Conservation (phyloP, 2,797 vertebrate genomes). For the Danio tinwini region DNA sequence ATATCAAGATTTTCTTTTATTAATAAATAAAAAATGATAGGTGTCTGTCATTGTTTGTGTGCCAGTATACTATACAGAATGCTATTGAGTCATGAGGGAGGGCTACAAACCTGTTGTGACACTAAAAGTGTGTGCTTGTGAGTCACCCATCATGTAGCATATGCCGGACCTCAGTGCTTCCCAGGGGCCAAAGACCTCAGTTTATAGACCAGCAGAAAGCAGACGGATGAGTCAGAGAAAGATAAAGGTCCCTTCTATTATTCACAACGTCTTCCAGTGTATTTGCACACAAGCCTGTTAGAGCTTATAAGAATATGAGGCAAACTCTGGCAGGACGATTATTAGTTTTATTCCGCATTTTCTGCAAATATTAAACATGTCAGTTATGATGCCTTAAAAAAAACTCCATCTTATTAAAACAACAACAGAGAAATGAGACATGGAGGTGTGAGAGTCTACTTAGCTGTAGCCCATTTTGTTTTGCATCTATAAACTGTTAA, state of each 20-base stretch:
- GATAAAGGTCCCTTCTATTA: slow-evolving; percentile 56
- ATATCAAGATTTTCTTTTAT: background rate
- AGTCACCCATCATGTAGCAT: slow-evolving; percentile 55
- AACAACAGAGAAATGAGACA: background rate
- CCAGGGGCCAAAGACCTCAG: slow-evolving; percentile 62
- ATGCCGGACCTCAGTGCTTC: slow-evolving; percentile 46
- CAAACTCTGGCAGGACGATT: slow-evolving; percentile 5
- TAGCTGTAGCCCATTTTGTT: slow-evolving; percentile 40
- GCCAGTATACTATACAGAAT: background rate
- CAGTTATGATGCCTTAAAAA: slow-evolving; percentile 1
- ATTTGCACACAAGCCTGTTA: slow-evolving; percentile 10
- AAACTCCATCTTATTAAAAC: slow-evolving; percentile 29
- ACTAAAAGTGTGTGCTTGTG: slow-evolving; percentile 7
- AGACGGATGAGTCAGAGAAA: slow-evolving; percentile 65
- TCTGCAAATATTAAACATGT: slow-evolving; percentile 49
- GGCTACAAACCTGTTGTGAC: slow-evolving; percentile 28
- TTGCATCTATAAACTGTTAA: slow-evolving; percentile 58
- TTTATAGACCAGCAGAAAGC: slow-evolving; percentile 55
- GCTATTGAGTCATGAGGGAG: background rate
- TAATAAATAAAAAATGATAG: background rate
- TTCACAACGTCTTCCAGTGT: slow-evolving; percentile 43
- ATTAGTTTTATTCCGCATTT: background rate
- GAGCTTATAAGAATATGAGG: slow-evolving; percentile 25
- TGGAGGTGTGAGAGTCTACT: slow-evolving; percentile 51
- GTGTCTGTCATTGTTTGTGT: background rate